These are phyloP conservation scores for Hydropotes inermis DNA, from an alignment of 2,113 vertebrate genomes.

Conservation along the genomic window DNA sequence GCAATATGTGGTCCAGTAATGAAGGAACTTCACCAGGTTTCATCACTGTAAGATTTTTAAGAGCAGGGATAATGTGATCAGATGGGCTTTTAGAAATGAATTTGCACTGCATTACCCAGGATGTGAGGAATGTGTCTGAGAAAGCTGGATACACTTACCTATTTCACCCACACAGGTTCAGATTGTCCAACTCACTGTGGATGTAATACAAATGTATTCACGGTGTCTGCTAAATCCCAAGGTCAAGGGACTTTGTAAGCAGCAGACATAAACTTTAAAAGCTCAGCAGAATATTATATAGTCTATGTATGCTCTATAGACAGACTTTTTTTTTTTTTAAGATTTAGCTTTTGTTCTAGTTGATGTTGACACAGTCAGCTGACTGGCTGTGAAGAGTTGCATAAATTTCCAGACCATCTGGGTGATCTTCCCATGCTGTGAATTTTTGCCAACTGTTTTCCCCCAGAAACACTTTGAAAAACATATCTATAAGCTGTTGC, in stretches of 20 bases:
- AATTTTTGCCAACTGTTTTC: background rate
- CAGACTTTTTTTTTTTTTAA: background rate
- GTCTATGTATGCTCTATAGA: background rate
- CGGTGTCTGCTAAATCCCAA: background rate
- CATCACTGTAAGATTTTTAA: background rate
- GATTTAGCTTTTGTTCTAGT: background rate
- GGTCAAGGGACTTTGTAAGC: background rate
- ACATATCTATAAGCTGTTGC: background rate
- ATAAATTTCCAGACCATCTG: background rate
- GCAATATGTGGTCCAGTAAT: background rate
- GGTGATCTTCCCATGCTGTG: background rate
- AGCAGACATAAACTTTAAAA: background rate
- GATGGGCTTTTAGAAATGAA: background rate
- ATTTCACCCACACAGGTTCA: background rate
- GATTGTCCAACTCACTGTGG: background rate
- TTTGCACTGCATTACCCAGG: background rate
- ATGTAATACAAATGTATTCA: background rate
- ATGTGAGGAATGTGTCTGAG: background rate
- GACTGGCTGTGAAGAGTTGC: constrained; percentile 2
- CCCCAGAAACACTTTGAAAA: background rate
- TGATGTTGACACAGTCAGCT: background rate
- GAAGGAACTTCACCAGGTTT: background rate
- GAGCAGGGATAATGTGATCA: background rate
- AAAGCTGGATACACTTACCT: background rate
- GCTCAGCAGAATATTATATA: constrained; percentile 15